phyloP scores from a whole-genome alignment of 2,888 invertebrate species.

The Temnothorax ravouxi region DNA sequence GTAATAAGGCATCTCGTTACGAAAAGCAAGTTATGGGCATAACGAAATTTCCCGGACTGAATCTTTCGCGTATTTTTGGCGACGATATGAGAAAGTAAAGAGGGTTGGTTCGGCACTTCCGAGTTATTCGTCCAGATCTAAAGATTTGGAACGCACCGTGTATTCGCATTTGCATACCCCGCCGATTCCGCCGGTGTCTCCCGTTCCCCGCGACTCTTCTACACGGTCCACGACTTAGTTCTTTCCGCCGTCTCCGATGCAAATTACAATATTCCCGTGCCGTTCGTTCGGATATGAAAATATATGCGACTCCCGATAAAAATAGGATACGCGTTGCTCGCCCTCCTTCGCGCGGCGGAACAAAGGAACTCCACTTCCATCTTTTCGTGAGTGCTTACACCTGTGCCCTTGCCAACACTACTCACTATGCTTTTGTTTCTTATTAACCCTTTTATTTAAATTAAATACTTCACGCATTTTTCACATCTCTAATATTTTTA shows the following conservation, averaged over 20 bases:
- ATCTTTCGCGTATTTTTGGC: conserved; percentile 60
- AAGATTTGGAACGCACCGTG: conserved; percentile 78
- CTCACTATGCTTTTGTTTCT: not conserved
- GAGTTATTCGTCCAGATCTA: conserved; percentile 72
- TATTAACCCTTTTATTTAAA: not conserved
- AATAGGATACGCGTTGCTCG: conserved; percentile 75
- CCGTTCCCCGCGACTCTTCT: conserved; percentile 60
- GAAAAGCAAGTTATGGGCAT: not conserved
- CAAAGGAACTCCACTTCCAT: conserved; percentile 8
- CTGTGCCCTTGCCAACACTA: conserved; percentile 9
- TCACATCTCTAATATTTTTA: not conserved
- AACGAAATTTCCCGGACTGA: conserved; percentile 50
- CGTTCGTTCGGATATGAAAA: conserved; percentile 84
- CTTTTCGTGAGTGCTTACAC: conserved; percentile 36
- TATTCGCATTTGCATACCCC: conserved; percentile 82
- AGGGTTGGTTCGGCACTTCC: conserved; percentile 64
- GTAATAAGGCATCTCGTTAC: conserved; percentile 15
- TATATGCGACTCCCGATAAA: conserved; percentile 84
- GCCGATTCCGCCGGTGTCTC: conserved; percentile 80
- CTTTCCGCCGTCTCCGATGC: conserved; percentile 84
- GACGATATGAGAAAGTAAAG: conserved; percentile 56
- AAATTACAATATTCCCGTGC: conserved; percentile 86
- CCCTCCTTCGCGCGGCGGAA: conserved; percentile 28
- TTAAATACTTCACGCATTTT: not conserved
- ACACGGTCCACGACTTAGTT: conserved; percentile 79